Percentiles rank a stretch among this genome's conserved stretches.
Conservation (phyloP, 2,113 vertebrate species). For the Ancistrus triradiatus region DNA sequence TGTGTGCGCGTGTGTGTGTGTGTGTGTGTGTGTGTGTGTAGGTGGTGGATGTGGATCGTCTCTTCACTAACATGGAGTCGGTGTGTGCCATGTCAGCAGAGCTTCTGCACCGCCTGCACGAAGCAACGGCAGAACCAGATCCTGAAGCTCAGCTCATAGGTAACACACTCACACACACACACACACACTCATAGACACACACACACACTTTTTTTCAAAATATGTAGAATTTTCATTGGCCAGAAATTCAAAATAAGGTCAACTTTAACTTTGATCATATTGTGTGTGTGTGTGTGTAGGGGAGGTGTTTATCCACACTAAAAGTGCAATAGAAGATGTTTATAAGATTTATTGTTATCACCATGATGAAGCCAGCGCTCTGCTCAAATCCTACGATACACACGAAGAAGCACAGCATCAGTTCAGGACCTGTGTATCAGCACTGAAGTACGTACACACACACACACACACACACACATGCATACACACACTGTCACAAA, state of each 20-base stretch:
- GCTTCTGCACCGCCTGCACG: conserved; percentile 79
- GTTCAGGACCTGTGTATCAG: conserved; percentile 78
- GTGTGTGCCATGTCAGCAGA: conserved; percentile 85
- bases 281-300: conserved; percentile 62
- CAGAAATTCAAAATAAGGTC: too few species aligned
- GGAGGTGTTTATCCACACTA: conserved; percentile 87
- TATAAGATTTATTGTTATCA: conserved; percentile 97
- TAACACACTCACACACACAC: conserved; percentile 53
- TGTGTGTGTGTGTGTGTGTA: conserved; percentile 45
- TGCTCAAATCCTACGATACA: conserved; percentile 87
- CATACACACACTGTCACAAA: conserved; percentile 1
- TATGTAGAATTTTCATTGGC: too few species aligned
- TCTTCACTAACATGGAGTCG: conserved; percentile 93
- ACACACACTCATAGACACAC: conserved; percentile 9
- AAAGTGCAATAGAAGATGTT: conserved; percentile 83
- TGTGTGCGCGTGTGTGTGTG: not conserved
- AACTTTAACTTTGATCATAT: too few species aligned
- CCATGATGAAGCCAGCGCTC: conserved; percentile 83
- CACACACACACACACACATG: conserved; percentile 4
- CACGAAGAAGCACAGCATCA: conserved; percentile 84
- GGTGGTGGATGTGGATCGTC: conserved; percentile 85
- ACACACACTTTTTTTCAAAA: too few species aligned
- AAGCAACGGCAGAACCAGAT: conserved; percentile 80
- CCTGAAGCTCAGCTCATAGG: conserved; percentile 83
- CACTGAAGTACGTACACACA: conserved; percentile 80